phyloP scores from a whole-genome alignment of 2,888 invertebrate genomes.

The Cephus nigrinus region DNA sequence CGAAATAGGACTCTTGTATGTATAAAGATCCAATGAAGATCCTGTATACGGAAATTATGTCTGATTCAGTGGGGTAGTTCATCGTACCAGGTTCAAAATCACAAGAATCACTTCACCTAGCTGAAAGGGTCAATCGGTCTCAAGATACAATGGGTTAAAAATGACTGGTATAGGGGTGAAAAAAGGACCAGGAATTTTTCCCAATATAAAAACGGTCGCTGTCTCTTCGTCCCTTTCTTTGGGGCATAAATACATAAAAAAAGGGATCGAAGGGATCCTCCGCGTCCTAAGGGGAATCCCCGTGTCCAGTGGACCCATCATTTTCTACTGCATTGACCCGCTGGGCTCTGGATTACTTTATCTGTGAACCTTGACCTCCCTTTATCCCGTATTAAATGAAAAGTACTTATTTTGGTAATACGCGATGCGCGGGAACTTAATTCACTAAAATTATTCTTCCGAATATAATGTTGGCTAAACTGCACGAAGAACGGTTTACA shows the following conservation, averaged over 20 bases:
- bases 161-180: no score
- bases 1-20: background rate
- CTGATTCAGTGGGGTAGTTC: no score
- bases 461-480: background rate
- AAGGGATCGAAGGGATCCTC: background rate
- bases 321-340: background rate
- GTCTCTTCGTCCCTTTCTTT: background rate
- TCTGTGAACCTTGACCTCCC: background rate
- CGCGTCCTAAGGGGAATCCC: background rate
- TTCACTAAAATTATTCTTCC: background rate
- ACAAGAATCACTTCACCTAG: no score
- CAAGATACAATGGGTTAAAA: no score
- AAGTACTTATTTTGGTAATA: background rate
- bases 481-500: slow-evolving; percentile 5
- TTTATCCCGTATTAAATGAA: background rate
- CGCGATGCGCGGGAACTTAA: background rate
- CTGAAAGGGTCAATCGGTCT: no score
- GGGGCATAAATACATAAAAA: background rate
- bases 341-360: background rate
- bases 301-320: background rate
- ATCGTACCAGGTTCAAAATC: no score
- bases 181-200: no score
- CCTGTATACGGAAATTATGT: background rate
- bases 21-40: background rate
- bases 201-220: no score